phyloP scores from a whole-genome alignment of 2,113 vertebrate genomes.

The Python bivittatus region DNA sequence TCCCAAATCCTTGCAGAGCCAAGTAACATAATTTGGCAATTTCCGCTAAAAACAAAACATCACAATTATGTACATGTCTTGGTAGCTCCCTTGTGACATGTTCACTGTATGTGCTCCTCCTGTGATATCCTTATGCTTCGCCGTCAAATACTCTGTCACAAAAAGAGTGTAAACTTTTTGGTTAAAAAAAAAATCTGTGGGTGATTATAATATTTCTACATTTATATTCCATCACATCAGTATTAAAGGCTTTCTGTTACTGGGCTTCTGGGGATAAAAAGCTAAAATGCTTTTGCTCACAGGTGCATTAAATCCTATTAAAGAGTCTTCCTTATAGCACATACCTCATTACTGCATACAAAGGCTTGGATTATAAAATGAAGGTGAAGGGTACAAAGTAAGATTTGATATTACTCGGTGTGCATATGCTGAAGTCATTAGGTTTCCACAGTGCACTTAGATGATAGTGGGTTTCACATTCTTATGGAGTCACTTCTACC shows the following conservation, averaged over 20 bases:
- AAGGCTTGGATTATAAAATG: conserved; percentile 84
- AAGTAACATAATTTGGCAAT: conserved; percentile 36
- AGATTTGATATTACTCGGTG: conserved; percentile 80
- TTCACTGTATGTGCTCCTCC: conserved; percentile 75
- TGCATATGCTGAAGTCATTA: conserved; percentile 84
- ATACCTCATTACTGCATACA: conserved; percentile 86
- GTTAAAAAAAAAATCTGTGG: conserved; percentile 75
- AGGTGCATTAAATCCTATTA: conserved; percentile 89
- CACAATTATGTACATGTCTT: conserved; percentile 62
- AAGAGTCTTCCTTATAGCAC: conserved; percentile 85
- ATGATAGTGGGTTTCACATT: conserved; percentile 80
- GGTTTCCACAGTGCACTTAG: conserved; percentile 73
- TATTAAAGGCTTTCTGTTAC: conserved; percentile 84
- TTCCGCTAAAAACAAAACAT: conserved; percentile 47
- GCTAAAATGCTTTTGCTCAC: conserved; percentile 85
- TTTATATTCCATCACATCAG: conserved; percentile 84
- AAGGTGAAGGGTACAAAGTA: conserved; percentile 83
- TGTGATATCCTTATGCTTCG: conserved; percentile 75
- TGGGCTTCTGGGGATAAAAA: conserved; percentile 83
- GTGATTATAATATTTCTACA: conserved; percentile 85
- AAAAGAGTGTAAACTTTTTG: conserved; percentile 79
- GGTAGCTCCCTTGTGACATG: conserved; percentile 60
- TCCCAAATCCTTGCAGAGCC: conserved; percentile 48
- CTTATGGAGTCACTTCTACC: conserved; percentile 74
- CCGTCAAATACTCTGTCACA: conserved; percentile 78